Evolutionary conservation across 1,140 invertebrate genomes (phyloP).

Genomic region (Euura lappo): DNA sequence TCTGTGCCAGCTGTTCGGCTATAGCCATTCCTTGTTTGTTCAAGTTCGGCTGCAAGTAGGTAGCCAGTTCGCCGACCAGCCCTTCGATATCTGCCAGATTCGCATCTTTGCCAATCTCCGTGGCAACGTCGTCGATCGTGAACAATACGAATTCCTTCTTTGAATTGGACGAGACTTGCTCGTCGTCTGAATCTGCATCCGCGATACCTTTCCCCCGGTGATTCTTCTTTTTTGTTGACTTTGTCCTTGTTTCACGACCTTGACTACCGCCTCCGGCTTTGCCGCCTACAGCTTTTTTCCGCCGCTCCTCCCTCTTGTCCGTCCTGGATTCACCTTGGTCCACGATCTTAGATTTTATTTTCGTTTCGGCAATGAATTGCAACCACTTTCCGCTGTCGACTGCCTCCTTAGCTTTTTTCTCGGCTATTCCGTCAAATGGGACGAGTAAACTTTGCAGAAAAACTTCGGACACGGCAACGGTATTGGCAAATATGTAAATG

Average conservation of each 20-base stretch:
- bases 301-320: constrained; percentile 84
- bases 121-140: constrained; percentile 70
- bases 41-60: constrained; percentile 66
- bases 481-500: constrained; percentile 46
- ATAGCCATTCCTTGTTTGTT: constrained; percentile 63
- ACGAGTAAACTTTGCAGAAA: constrained; percentile 76
- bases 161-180: constrained; percentile 36
- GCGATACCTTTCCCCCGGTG: constrained; percentile 59
- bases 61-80: constrained; percentile 65
- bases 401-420: constrained; percentile 75
- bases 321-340: constrained; percentile 65
- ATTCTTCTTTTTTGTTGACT: constrained; percentile 83
- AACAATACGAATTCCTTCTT: constrained; percentile 70
- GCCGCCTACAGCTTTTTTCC: constrained; percentile 85
- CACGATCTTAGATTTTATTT: constrained; percentile 52
- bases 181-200: constrained; percentile 70
- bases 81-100: constrained; percentile 72
- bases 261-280: constrained; percentile 90
- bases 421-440: constrained; percentile 71
- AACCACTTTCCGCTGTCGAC: constrained; percentile 70
- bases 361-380: constrained; percentile 51
- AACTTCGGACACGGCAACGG: constrained; percentile 49
- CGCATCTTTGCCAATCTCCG: constrained; percentile 67
- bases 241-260: constrained; percentile 94
- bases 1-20: constrained; percentile 68